phyloP scores from a whole-genome alignment of 2,888 invertebrate species.

The Drosophila prostipennis region DNA sequence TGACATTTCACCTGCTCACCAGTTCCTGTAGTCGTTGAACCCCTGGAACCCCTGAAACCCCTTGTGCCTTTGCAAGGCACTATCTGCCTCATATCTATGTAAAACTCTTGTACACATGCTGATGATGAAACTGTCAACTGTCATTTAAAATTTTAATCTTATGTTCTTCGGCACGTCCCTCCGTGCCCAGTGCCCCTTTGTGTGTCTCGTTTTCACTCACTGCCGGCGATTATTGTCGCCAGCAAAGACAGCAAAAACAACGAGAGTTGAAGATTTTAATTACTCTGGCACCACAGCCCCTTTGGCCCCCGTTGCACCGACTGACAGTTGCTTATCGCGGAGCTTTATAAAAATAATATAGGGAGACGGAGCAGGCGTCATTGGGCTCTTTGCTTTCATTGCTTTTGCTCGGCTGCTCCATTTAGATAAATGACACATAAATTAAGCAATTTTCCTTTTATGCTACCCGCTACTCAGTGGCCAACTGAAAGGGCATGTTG shows the following conservation, averaged over 20 bases:
- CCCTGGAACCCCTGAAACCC: not conserved
- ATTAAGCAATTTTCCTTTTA: conserved; percentile 77
- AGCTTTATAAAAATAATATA: conserved; percentile 66
- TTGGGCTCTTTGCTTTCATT: conserved; percentile 51
- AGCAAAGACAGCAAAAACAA: conserved; percentile 30
- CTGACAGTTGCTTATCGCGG: conserved; percentile 66
- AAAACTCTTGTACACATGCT: conserved; percentile 53
- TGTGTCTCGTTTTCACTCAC: conserved; percentile 58
- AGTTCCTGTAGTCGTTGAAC: conserved; percentile 57
- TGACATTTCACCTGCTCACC: conserved; percentile 69
- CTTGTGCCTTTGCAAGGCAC: not conserved
- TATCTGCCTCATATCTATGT: conserved; percentile 42
- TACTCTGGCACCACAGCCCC: conserved; percentile 62
- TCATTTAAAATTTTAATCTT: conserved; percentile 77
- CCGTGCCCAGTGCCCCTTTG: conserved; percentile 2
- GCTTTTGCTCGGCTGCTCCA: conserved; percentile 66
- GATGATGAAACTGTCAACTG: conserved; percentile 77
- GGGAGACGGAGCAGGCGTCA: conserved; percentile 57
- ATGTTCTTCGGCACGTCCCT: conserved; percentile 44
- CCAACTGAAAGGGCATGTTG: conserved; percentile 16
- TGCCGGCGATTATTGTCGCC: conserved; percentile 70
- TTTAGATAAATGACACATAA: conserved; percentile 79
- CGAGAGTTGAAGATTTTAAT: conserved; percentile 54
- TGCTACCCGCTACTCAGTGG: conserved; percentile 38
- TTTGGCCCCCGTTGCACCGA: not conserved